A percentile compares a stretch with the other conserved stretches of the same genome.
Evolutionary conservation across 2,797 vertebrate species (phyloP).

Genomic region (Myiothlypis coronata): DNA sequence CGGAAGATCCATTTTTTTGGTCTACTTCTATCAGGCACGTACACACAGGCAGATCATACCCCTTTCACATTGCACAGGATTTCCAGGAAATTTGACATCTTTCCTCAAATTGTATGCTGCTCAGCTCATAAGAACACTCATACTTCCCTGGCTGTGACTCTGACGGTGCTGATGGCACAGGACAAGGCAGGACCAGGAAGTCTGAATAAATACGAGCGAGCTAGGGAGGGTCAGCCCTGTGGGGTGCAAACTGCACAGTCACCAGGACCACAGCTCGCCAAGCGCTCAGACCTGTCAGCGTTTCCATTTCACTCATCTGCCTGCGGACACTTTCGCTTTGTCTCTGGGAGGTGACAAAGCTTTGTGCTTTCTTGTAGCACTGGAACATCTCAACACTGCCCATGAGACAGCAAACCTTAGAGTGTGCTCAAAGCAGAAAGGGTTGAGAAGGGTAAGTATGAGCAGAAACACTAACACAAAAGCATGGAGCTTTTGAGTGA

Average conservation of each 20-base stretch:
- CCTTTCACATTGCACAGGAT: background rate
- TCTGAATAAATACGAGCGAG: background rate
- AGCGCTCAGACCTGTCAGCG: fast-evolving
- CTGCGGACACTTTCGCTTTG: background rate
- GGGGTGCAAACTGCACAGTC: background rate
- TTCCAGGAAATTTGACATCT: conserved; percentile 2
- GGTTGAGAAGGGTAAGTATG: background rate
- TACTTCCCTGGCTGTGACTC: background rate
- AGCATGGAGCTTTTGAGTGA: background rate
- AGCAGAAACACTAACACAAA: background rate
- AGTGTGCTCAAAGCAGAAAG: background rate
- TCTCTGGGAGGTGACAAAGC: background rate
- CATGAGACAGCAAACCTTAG: background rate
- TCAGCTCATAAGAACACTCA: background rate
- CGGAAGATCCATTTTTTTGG: background rate
- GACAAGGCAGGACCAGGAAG: background rate
- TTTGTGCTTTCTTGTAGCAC: background rate
- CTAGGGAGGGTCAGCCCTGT: background rate
- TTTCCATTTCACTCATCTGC: background rate
- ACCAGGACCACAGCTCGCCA: background rate
- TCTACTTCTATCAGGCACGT: background rate
- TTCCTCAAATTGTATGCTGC: background rate
- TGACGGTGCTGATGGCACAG: fast-evolving
- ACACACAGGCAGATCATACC: background rate
- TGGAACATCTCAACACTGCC: background rate